These are phyloP conservation scores for Casuarius casuarius DNA, from an alignment of 2,113 vertebrate species.

Conservation along the genomic window DNA sequence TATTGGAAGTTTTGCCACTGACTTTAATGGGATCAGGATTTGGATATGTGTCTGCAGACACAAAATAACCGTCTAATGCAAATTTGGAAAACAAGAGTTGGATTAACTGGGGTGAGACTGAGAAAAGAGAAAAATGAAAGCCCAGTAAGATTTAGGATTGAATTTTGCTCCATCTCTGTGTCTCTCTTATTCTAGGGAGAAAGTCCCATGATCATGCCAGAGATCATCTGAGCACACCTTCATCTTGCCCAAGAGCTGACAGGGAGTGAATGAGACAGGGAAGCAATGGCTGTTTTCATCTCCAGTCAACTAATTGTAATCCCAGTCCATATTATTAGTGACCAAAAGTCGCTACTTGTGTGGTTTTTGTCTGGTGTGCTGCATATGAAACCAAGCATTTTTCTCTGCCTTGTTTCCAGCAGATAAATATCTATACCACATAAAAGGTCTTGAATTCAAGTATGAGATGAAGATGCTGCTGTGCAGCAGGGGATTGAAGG, in stretches of 20 bases:
- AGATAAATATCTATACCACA: background rate
- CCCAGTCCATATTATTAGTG: background rate
- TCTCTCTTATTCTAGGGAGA: background rate
- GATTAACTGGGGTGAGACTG: constrained; percentile 29
- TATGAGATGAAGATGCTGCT: background rate
- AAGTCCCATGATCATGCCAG: background rate
- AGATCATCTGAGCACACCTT: background rate
- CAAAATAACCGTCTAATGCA: constrained; percentile 13
- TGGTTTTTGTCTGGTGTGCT: background rate
- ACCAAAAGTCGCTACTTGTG: background rate
- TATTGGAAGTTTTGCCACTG: constrained; percentile 51
- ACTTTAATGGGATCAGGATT: constrained; percentile 58
- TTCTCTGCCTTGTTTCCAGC: background rate
- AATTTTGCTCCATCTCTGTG: background rate
- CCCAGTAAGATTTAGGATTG: background rate
- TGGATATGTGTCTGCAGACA: constrained; percentile 47
- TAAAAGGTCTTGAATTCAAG: background rate
- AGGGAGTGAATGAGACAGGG: background rate
- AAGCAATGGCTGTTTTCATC: background rate
- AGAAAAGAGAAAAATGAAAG: background rate
- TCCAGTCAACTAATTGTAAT: background rate
- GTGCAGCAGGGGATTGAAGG: background rate
- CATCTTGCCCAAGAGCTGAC: background rate
- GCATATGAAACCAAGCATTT: background rate
- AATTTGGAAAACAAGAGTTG: constrained; percentile 12